Conservation (phyloP, 1,140 invertebrate genomes). For the Tetragnatha versicolor region DNA sequence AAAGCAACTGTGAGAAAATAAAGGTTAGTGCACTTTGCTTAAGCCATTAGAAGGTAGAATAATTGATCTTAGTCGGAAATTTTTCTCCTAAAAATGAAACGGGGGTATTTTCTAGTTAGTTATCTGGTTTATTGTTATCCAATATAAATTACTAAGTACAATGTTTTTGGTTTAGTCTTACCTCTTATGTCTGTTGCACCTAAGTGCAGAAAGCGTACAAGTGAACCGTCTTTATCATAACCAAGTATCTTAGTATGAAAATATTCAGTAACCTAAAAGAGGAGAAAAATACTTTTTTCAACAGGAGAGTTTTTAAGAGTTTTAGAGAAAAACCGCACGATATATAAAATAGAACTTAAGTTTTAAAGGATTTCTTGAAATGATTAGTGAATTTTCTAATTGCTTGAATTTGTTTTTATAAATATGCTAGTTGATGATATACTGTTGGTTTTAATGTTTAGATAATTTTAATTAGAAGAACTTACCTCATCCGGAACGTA, state of each 20-base stretch:
- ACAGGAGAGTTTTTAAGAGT: neutral
- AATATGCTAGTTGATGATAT: neutral
- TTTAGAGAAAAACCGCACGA: neutral
- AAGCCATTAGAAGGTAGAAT: neutral
- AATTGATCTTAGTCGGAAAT: neutral
- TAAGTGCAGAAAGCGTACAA: constrained; percentile 27
- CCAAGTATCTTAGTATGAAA: constrained; percentile 31
- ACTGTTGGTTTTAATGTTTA: neutral
- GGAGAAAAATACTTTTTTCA: neutral
- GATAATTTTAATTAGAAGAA: neutral
- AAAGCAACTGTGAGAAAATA: too few relatives aligned
- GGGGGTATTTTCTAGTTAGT: neutral
- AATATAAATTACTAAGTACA: neutral
- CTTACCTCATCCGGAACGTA: constrained; percentile 25
- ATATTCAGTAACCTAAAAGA: constrained; percentile 21
- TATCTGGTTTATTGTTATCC: neutral
- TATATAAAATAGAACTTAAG: neutral
- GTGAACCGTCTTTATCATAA: constrained; percentile 44
- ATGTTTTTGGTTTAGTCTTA: neutral
- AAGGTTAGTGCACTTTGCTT: too few relatives aligned
- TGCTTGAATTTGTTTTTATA: neutral
- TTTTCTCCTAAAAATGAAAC: neutral
- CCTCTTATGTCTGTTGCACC: constrained; percentile 44
- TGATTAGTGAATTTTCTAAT: neutral
- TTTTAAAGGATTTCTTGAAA: neutral